Evolutionary conservation across 2,113 vertebrate genomes (phyloP).

Genomic region (Porphyrio hochstetteri): DNA sequence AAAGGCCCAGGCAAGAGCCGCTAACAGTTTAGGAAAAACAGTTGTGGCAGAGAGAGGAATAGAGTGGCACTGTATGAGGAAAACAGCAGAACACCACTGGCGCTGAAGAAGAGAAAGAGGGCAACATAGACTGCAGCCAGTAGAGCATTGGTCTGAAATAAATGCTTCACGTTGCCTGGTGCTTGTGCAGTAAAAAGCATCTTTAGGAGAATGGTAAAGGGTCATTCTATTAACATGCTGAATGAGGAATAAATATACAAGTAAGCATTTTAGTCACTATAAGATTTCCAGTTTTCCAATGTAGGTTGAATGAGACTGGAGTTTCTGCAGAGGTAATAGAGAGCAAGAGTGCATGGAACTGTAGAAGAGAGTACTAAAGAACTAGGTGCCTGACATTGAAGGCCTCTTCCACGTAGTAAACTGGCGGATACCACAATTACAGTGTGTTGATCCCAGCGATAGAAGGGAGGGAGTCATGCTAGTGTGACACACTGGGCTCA

Average conservation of each 20-base stretch:
- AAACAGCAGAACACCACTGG: not conserved
- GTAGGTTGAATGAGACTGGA: not conserved
- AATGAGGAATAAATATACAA: not conserved
- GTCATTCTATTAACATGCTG: not conserved
- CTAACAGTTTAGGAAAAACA: not conserved
- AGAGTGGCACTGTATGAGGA: not conserved
- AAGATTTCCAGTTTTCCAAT: not conserved
- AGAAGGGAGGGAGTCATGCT: not conserved
- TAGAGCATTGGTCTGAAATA: not conserved
- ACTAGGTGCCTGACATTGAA: not conserved
- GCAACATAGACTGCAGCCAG: not conserved
- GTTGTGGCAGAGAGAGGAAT: not conserved
- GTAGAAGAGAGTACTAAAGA: not conserved
- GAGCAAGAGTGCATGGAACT: not conserved
- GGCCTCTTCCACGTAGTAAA: not conserved
- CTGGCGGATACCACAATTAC: too few species aligned
- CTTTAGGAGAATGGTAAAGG: not conserved
- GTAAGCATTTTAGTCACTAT: too few species aligned
- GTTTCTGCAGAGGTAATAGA: not conserved
- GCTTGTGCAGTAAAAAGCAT: not conserved
- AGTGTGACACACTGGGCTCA: not conserved
- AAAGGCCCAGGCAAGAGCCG: not conserved
- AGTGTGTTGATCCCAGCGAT: not conserved
- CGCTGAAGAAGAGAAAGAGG: not conserved
- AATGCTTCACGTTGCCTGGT: rapidly evolving